A percentile compares a stretch with the other conserved stretches of the same genome.
These are phyloP conservation scores for Geococcyx californianus DNA, from an alignment of 2,113 vertebrate genomes.

Conservation along the genomic window DNA sequence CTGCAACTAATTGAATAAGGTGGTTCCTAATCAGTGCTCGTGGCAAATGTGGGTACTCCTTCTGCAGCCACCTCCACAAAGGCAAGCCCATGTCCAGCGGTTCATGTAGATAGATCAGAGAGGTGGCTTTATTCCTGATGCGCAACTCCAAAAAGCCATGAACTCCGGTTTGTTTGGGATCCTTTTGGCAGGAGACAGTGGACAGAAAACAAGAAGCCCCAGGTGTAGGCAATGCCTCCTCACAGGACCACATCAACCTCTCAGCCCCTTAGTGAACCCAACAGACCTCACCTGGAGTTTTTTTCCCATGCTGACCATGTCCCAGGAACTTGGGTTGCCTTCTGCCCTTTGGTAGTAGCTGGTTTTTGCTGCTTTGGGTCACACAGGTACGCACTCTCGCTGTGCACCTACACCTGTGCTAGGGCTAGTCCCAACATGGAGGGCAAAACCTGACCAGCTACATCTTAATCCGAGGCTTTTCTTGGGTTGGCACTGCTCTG, in stretches of 20 bases:
- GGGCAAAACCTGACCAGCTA: not conserved
- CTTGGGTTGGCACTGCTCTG: not conserved
- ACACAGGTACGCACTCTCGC: not conserved
- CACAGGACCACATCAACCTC: not conserved
- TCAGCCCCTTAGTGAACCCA: not conserved
- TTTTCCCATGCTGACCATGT: fast-evolving
- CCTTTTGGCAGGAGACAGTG: not conserved
- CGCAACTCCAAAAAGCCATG: not conserved
- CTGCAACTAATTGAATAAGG: not conserved
- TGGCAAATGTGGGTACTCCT: not conserved
- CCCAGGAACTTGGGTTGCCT: not conserved
- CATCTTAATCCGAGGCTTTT: not conserved
- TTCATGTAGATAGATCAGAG: not conserved
- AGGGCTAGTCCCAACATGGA: not conserved
- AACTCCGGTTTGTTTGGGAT: not conserved
- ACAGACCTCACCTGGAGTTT: not conserved
- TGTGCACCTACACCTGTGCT: not conserved
- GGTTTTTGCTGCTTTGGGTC: not conserved
- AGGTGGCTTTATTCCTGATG: not conserved
- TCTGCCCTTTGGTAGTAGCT: fast-evolving
- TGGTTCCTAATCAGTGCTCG: fast-evolving
- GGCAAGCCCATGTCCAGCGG: not conserved
- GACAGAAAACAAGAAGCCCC: not conserved
- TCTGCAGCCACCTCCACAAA: not conserved
- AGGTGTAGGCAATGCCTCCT: not conserved